Base-by-base conservation (phyloP, 2,888 invertebrate genomes). In the Lasioglossum vierecki region DNA sequence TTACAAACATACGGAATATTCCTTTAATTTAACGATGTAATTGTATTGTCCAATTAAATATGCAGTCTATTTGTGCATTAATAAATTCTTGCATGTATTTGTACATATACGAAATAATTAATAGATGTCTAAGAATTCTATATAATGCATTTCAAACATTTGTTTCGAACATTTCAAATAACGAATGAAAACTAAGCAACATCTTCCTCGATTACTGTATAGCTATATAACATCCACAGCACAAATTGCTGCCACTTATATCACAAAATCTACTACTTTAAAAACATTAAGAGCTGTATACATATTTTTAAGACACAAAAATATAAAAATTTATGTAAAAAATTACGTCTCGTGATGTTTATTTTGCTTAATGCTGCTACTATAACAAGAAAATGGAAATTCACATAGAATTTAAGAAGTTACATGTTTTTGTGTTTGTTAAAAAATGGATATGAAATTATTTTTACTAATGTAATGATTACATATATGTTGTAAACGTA, bases 201-300 rank as follows among this genome's bases (percentile, higher is more conserved):
- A 80, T 85, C 72, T 85, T 79, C 75, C 81, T 71, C 49, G 71
- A 77, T 74, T 86, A 78, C 49, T 49, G 49, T 80, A 22, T 79
- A 74, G 60, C 76, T 83, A 76, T 74, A 46, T 57, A 77, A 63
- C 77, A 78, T 70, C 22, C 68, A 84, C 70, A 89, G 82, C 79
- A 86, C 76, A 89, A 88, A 87, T 30, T 60, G 44, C 60, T 74
- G 71, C 63, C 60, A 84, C 74, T 49, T 80, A 75, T 72, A 73
- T 74, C 75, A 72, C n/a, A 72, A 66, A 60, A 53, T 76, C 57
- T 76, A 60, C 41, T 73, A 72, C 75, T 46, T 76, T 76, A 75
- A 63, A 79, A 46, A 73, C 9, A 26, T 71, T 68, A 53, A 79
- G 63, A 68, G 80, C 74, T 80, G 66, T 86, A 79, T 72, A 86